Evolutionary conservation across 2,797 vertebrate species (phyloP).

Genomic region (Danio jaintianensis): DNA sequence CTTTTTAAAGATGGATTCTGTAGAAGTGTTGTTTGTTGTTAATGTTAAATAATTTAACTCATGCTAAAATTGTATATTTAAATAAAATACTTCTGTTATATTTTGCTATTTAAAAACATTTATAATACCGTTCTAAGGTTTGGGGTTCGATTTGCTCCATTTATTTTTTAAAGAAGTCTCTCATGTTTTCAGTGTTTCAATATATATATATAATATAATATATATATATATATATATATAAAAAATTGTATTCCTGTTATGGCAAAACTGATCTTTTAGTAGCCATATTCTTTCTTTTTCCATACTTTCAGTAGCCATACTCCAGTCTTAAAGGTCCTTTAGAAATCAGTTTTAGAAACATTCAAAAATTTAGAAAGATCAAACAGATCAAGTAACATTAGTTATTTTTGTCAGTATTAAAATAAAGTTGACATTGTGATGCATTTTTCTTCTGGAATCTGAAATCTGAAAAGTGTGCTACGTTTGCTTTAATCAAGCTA

Average conservation of each 20-base stretch:
- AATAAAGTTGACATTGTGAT: not conserved
- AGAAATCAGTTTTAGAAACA: not conserved
- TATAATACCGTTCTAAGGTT: too few relatives aligned
- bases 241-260: too few relatives aligned
- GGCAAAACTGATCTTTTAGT: too few relatives aligned
- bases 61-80: not conserved
- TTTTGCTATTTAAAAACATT: not conserved
- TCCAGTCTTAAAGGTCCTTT: not conserved
- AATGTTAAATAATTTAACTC: too few relatives aligned
- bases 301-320: not conserved
- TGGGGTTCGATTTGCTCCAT: too few relatives aligned
- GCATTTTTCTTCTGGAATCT: not conserved
- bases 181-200: too few relatives aligned
- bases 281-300: not conserved
- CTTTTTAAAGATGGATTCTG: not conserved
- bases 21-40: not conserved
- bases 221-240: too few relatives aligned
- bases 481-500: not conserved
- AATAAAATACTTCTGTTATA: not conserved
- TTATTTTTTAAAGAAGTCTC: not conserved
- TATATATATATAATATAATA: too few relatives aligned
- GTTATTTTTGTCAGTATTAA: not conserved
- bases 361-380: too few relatives aligned
- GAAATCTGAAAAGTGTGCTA: too few relatives aligned
- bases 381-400: not conserved